Evolutionary conservation across 2,888 invertebrate genomes (phyloP).

Genomic region (Molorchus minor): DNA sequence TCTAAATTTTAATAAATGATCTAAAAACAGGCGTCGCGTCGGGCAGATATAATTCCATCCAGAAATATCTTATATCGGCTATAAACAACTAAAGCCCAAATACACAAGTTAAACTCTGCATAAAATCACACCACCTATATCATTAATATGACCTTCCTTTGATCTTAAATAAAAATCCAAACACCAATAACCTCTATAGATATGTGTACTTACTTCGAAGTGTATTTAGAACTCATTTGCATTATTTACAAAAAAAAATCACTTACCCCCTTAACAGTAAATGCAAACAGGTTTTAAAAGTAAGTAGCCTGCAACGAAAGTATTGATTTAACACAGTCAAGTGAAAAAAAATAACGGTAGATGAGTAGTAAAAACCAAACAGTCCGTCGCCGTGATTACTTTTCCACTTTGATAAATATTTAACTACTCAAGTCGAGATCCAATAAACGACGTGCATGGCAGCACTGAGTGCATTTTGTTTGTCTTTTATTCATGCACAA

Average conservation of each 20-base stretch:
- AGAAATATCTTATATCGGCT: too few relatives aligned
- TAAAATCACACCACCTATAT: too few relatives aligned
- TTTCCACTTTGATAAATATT: constrained; percentile 27
- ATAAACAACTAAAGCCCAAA: too few relatives aligned
- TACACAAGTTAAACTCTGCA: too few relatives aligned
- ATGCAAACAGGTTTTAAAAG: constrained; percentile 6
- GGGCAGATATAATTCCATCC: too few relatives aligned
- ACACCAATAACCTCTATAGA: not conserved
- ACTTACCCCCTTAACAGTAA: not conserved
- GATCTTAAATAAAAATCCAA: too few relatives aligned
- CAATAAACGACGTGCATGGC: constrained; percentile 13
- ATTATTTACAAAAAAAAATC: not conserved
- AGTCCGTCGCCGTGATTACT: constrained; percentile 1
- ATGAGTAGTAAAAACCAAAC: constrained; percentile 6
- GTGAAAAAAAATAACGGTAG: constrained; percentile 1
- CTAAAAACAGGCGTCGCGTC: too few relatives aligned
- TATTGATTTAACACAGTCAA: not conserved
- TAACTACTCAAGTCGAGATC: constrained; percentile 17
- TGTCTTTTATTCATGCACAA: constrained; percentile 27
- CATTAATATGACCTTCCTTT: too few relatives aligned
- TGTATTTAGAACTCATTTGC: not conserved
- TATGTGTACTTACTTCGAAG: not conserved
- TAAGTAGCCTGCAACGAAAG: constrained; percentile 11
- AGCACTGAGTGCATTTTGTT: constrained; percentile 1
- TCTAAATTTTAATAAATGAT: too few relatives aligned